These are phyloP conservation scores for Archips xylosteana DNA, from an alignment of 2,888 invertebrate species.

Conservation along the genomic window DNA sequence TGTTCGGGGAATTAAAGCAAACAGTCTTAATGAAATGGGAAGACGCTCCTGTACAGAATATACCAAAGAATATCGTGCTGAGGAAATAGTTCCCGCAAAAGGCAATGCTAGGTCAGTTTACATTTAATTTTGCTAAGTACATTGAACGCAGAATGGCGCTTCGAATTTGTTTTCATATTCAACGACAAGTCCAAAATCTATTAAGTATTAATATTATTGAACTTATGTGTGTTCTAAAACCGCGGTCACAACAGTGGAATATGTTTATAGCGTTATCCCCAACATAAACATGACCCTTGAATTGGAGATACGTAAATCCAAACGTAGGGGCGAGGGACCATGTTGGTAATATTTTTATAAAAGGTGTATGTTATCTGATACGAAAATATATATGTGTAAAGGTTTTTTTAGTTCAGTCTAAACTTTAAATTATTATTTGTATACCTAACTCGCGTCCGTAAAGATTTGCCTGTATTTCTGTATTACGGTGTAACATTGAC, in stretches of 20 bases:
- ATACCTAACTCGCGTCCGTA: too few species aligned
- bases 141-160: constrained; percentile 17
- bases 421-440: too few species aligned
- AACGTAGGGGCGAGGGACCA: background rate
- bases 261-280: constrained; percentile 19
- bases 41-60: constrained; percentile 62
- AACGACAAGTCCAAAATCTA: background rate
- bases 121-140: constrained; percentile 40
- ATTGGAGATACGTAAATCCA: constrained; percentile 8
- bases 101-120: constrained; percentile 67
- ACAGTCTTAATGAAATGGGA: constrained; percentile 83
- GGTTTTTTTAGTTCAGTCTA: too few species aligned
- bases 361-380: background rate
- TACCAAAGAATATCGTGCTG: constrained; percentile 73
- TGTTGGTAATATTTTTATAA: background rate
- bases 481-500: too few species aligned
- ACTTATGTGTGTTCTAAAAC: background rate
- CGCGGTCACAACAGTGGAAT: constrained; percentile 11
- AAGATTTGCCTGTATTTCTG: too few species aligned
- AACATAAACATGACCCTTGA: constrained; percentile 18
- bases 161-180: constrained; percentile 8
- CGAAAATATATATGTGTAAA: too few species aligned
- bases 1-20: constrained; percentile 73
- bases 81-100: constrained; percentile 83
- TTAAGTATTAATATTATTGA: background rate